These are phyloP conservation scores for Calameuta pallipes DNA, from an alignment of 2,888 invertebrate species.

Conservation along the genomic window DNA sequence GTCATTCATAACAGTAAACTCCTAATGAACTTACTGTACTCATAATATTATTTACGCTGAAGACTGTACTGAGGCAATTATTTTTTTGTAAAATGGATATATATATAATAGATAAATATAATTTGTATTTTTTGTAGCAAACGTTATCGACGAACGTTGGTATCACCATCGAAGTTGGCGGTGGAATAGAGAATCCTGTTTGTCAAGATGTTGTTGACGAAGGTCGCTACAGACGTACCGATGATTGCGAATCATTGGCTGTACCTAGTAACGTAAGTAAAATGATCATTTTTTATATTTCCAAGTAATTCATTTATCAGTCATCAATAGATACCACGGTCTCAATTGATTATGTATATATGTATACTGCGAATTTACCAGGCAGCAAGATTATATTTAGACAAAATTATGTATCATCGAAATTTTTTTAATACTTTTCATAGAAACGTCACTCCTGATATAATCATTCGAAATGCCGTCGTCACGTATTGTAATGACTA, in stretches of 20 bases:
- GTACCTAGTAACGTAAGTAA: background rate
- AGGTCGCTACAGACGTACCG: background rate
- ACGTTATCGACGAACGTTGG: background rate
- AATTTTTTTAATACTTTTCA: background rate
- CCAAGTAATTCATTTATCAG: background rate
- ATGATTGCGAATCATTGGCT: background rate
- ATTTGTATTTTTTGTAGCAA: background rate
- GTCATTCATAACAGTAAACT: background rate
- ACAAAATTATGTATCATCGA: background rate
- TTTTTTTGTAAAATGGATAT: background rate
- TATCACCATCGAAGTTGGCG: background rate
- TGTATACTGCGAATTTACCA: background rate
- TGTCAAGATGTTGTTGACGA: constrained; percentile 7
- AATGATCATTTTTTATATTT: background rate
- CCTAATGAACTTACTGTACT: background rate
- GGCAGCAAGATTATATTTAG: background rate
- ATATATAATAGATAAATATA: background rate
- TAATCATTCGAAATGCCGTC: background rate
- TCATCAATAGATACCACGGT: background rate
- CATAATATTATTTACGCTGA: background rate
- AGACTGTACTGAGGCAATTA: background rate
- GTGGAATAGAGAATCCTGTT: constrained; percentile 1
- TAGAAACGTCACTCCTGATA: background rate
- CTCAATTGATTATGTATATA: background rate
- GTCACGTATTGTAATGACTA: background rate